Conservation (phyloP, 2,113 vertebrate genomes). For the Crotophaga sulcirostris region DNA sequence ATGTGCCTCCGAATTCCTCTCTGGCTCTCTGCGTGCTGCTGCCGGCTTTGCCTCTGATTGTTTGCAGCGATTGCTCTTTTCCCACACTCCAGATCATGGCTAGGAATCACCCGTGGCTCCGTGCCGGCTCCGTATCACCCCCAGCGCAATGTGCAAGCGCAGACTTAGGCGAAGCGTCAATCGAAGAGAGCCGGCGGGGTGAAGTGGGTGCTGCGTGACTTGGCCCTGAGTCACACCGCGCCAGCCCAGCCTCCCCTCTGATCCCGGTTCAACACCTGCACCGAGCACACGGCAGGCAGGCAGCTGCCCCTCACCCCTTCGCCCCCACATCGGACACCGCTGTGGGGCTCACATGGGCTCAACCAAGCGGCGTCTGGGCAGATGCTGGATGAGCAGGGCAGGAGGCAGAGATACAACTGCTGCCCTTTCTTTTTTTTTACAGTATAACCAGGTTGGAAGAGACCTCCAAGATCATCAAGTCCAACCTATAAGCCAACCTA, state of each 20-base stretch:
- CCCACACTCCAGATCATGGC: constrained; percentile 57
- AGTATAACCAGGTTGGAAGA: too few relatives aligned
- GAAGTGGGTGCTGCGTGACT: not conserved
- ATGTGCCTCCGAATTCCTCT: constrained; percentile 47
- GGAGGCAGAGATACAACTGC: accelerated
- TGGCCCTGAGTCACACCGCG: constrained; percentile 20
- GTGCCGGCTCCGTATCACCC: constrained; percentile 13
- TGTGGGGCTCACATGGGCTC: accelerated
- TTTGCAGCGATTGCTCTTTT: constrained; percentile 60
- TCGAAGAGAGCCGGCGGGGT: not conserved
- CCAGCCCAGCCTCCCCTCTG: not conserved
- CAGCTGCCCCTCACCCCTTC: not conserved
- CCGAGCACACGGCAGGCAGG: not conserved
- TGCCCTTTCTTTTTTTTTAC: too few relatives aligned
- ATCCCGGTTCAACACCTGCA: not conserved
- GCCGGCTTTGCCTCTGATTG: constrained; percentile 57
- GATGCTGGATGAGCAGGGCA: not conserved
- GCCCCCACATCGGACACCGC: accelerated
- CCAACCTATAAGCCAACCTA: too few relatives aligned
- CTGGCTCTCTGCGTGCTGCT: constrained; percentile 54
- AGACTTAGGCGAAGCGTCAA: not conserved
- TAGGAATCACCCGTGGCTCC: constrained; percentile 39
- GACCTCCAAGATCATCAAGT: too few relatives aligned
- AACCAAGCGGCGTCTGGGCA: not conserved
- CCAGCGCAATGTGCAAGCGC: not conserved